Evolutionary conservation across 2,113 vertebrate genomes (phyloP).

Genomic region (Turnix velox): DNA sequence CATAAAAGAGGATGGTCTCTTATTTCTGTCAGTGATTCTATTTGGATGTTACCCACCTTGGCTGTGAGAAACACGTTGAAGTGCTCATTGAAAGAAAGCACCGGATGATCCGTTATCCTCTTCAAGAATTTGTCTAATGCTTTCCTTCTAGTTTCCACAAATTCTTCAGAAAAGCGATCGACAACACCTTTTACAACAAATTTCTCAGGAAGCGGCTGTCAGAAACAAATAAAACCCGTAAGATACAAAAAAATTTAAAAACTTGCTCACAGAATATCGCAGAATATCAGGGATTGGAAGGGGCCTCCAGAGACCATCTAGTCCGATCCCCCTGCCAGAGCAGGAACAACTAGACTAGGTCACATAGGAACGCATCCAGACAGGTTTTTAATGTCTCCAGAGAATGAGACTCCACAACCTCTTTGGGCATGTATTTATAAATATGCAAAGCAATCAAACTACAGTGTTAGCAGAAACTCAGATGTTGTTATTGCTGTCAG

Average conservation of each 20-base stretch:
- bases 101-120: slow-evolving; percentile 92
- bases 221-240: background rate
- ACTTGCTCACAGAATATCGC: too few species aligned
- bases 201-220: slow-evolving; percentile 94
- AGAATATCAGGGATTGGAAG: too few species aligned
- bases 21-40: background rate
- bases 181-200: slow-evolving; percentile 98
- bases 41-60: slow-evolving; percentile 78
- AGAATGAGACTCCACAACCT: too few species aligned
- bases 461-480: background rate
- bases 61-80: slow-evolving; percentile 90
- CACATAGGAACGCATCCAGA: too few species aligned
- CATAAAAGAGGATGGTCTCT: background rate
- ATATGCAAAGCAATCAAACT: background rate
- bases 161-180: slow-evolving; percentile 97
- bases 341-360: too few species aligned
- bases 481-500: background rate
- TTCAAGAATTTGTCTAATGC: slow-evolving; percentile 97
- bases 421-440: background rate
- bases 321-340: too few species aligned
- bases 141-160: slow-evolving; percentile 94
- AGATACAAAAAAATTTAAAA: background rate
- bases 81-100: slow-evolving; percentile 95
- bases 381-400: too few species aligned
- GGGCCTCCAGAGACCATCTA: too few species aligned